phyloP scores from a whole-genome alignment of 92 coral and sea anemone genomes.

The Bergia sp. region DNA sequence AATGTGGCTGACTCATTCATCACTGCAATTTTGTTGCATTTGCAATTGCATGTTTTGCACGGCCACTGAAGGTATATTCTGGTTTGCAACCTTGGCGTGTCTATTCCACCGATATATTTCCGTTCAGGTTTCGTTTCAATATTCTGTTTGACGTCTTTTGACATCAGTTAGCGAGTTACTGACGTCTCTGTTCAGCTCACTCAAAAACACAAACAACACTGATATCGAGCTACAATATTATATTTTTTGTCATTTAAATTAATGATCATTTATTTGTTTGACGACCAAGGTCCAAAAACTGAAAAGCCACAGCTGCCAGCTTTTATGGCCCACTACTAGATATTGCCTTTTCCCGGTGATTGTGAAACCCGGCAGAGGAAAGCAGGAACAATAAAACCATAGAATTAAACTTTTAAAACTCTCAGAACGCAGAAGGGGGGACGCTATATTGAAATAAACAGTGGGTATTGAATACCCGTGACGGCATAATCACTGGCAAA shows the following conservation, averaged over 20 bases:
- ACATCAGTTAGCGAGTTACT: not conserved
- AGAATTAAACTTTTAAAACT: not conserved
- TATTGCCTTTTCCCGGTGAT: not conserved
- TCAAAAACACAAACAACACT: not conserved
- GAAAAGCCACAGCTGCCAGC: no score
- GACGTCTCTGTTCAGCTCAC: not conserved
- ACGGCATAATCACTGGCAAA: not conserved
- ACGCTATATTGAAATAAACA: not conserved
- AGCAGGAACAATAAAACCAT: not conserved
- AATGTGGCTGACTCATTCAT: no score
- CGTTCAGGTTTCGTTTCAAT: not conserved
- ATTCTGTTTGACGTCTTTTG: not conserved
- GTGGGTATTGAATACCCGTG: not conserved
- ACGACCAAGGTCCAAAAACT: not conserved
- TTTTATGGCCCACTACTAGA: not conserved
- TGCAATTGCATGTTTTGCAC: not conserved
- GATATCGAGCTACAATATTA: slow-evolving; percentile 4
- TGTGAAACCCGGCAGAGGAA: not conserved
- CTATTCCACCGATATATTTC: not conserved
- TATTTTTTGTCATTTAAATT: not conserved
- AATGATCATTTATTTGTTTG: not conserved
- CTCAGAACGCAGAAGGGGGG: not conserved
- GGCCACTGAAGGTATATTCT: not conserved
- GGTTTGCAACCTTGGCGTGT: not conserved
- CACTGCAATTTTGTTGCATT: no score